Evolutionary conservation across 2,113 vertebrate species (phyloP).

Genomic region (Colius striatus): DNA sequence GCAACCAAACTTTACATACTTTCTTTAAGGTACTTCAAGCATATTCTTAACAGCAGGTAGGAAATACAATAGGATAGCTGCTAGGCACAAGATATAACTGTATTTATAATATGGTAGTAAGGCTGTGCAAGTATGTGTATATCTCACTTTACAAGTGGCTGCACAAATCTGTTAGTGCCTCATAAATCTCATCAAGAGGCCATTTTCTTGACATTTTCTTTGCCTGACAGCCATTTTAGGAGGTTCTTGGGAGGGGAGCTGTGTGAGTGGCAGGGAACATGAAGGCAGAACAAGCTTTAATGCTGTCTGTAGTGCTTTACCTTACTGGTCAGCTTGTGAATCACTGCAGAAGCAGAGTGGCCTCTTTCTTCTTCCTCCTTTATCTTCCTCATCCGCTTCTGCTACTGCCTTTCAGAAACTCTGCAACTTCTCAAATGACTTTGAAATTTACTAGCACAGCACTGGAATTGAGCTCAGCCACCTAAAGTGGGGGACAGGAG

Average conservation of each 20-base stretch:
- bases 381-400: background rate
- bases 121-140: background rate
- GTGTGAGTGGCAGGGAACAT: background rate
- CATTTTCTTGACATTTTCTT: background rate
- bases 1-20: background rate
- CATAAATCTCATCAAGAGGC: slow-evolving; percentile 9
- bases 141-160: background rate
- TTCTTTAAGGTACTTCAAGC: background rate
- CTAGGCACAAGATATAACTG: background rate
- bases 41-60: background rate
- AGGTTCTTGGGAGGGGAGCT: background rate
- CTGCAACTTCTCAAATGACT: background rate
- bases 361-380: slow-evolving; percentile 11
- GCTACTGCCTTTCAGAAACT: background rate
- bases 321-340: background rate
- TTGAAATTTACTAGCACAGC: background rate
- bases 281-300: background rate
- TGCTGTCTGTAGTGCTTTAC: background rate
- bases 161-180: background rate
- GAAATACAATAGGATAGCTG: background rate
- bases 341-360: background rate
- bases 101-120: background rate
- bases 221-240: background rate
- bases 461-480: background rate
- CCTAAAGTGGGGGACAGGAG: background rate